Conservation (phyloP, 2,888 invertebrate species). For the Subacronicta megacephala region DNA sequence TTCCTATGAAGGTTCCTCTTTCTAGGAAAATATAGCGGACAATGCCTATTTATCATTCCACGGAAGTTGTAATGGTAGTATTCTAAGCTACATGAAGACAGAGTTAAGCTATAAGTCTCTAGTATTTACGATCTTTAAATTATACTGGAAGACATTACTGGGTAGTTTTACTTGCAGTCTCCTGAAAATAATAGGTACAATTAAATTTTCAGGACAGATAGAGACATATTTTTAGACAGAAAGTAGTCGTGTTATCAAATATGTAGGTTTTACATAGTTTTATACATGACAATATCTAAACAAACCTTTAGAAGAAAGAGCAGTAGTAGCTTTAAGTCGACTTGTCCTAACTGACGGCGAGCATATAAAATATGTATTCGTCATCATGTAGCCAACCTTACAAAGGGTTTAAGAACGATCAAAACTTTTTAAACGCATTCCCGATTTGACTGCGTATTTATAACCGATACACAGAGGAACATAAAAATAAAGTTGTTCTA, state of each 20-base stretch:
- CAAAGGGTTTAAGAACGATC: slow-evolving; percentile 20
- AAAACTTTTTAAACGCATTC: slow-evolving; percentile 32
- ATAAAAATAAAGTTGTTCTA: slow-evolving; percentile 55
- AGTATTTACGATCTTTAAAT: slow-evolving; percentile 32
- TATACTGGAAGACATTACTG: slow-evolving; percentile 17
- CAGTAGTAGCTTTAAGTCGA: too few relatives aligned
- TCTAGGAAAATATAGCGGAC: slow-evolving; percentile 23
- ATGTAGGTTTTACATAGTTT: too few relatives aligned
- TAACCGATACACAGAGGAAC: slow-evolving; percentile 42
- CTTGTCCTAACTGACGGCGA: too few relatives aligned
- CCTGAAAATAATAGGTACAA: not conserved
- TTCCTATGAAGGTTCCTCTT: slow-evolving; percentile 1
- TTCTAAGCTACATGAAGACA: slow-evolving; percentile 31
- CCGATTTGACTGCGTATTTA: slow-evolving; percentile 37
- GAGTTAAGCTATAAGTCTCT: not conserved
- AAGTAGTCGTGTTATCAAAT: too few relatives aligned
- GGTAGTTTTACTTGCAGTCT: not conserved
- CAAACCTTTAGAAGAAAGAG: too few relatives aligned
- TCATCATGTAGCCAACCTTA: too few relatives aligned
- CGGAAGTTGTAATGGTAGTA: slow-evolving; percentile 45
- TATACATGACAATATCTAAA: too few relatives aligned
- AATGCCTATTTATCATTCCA: slow-evolving; percentile 34
- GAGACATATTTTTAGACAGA: too few relatives aligned
- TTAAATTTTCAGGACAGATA: not conserved
- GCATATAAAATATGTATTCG: too few relatives aligned